Evolutionary conservation across 2,888 invertebrate species (phyloP).

Genomic region (Caenorhabditis sinica): DNA sequence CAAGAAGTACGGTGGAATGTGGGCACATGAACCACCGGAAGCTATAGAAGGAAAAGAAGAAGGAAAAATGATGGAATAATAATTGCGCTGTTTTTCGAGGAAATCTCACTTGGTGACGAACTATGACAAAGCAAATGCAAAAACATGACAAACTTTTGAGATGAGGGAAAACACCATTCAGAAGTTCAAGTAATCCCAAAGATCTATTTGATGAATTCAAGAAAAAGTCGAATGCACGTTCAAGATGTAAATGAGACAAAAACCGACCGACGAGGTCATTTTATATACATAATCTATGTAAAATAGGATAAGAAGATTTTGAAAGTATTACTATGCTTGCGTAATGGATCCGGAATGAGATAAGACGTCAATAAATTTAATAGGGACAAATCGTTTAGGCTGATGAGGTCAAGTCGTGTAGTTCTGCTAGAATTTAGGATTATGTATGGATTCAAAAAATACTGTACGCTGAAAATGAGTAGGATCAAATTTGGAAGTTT

Average conservation of each 20-base stretch:
- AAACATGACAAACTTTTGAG: background rate
- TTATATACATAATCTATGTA: slow-evolving; percentile 29
- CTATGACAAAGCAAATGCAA: slow-evolving; percentile 6
- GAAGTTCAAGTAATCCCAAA: slow-evolving; percentile 4
- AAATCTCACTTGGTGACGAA: slow-evolving; percentile 25
- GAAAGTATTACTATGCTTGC: slow-evolving; percentile 28
- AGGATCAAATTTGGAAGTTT: no score
- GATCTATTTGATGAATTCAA: slow-evolving; percentile 5
- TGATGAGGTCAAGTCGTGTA: background rate
- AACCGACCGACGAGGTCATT: slow-evolving; percentile 6
- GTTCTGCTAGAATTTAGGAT: background rate
- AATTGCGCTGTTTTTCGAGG: slow-evolving; percentile 48
- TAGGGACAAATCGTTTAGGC: background rate
- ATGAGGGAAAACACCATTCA: background rate
- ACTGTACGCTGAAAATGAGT: no score
- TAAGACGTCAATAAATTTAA: slow-evolving; percentile 15
- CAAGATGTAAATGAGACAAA: background rate
- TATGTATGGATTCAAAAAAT: no score
- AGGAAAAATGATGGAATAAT: background rate
- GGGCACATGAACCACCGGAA: slow-evolving; percentile 5
- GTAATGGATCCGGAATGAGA: slow-evolving; percentile 5
- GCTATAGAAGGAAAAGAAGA: background rate
- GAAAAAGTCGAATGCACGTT: slow-evolving; percentile 10
- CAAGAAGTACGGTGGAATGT: slow-evolving; percentile 34
- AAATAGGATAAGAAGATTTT: slow-evolving; percentile 30